Evolutionary conservation across 2,888 invertebrate genomes (phyloP).

Genomic region (Coremacera marginata): DNA sequence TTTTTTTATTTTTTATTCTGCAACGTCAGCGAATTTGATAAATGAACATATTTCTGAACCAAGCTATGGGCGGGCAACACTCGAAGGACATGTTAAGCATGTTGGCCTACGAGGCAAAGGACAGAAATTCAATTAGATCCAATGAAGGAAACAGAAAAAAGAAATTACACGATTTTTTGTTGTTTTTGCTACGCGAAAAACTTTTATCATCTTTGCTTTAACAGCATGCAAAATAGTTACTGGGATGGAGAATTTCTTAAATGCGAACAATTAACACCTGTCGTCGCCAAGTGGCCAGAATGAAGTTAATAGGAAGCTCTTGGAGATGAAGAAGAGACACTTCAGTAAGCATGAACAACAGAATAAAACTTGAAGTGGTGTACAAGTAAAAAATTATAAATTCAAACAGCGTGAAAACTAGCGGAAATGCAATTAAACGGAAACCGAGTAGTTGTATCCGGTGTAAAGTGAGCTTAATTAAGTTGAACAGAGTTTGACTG

Average conservation of each 20-base stretch:
- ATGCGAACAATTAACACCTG: conserved; percentile 26
- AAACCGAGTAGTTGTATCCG: conserved; percentile 22
- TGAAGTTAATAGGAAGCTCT: neutral
- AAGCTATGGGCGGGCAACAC: neutral
- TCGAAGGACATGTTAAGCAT: conserved; percentile 1
- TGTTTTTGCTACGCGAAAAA: neutral
- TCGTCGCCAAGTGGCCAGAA: neutral
- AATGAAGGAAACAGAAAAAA: neutral
- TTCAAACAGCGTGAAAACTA: conserved; percentile 33
- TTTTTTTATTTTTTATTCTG: neutral
- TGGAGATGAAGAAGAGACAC: neutral
- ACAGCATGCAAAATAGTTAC: neutral
- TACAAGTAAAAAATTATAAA: conserved; percentile 22
- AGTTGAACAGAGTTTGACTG: neutral
- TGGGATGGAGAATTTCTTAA: neutral
- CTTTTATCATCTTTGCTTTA: neutral
- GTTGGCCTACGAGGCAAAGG: neutral
- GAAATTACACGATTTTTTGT: too few relatives aligned
- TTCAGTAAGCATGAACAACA: neutral
- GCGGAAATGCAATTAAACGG: conserved; percentile 37
- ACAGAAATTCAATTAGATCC: conserved; percentile 22
- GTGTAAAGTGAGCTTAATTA: conserved; percentile 32
- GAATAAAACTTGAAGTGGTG: neutral
- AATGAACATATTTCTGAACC: conserved; percentile 5
- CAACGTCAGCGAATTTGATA: conserved; percentile 10